Evolutionary conservation across 92 coral and sea anemone genomes (phyloP).

Genomic region (Muricea muricata): DNA sequence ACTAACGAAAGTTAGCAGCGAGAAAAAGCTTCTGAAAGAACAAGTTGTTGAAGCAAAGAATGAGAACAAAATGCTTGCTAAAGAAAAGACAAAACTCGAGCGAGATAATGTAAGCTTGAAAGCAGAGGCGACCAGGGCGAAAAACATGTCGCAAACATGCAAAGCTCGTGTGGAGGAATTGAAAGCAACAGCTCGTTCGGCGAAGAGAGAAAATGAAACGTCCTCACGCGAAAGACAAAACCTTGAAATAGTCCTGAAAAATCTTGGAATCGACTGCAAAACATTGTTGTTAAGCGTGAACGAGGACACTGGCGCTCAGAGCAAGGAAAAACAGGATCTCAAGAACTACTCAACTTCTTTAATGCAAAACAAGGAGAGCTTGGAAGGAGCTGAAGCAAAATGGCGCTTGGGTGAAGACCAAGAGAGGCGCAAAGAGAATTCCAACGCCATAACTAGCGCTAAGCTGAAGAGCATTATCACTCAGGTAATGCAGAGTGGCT

Average conservation of each 20-base stretch:
- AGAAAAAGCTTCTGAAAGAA: constrained; percentile 17
- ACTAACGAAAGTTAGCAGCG: not conserved
- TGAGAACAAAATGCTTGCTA: not conserved
- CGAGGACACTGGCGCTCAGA: not conserved
- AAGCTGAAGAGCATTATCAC: not conserved
- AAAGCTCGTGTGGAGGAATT: constrained; percentile 34
- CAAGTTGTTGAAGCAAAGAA: constrained; percentile 3
- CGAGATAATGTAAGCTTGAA: constrained; percentile 11
- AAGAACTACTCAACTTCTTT: not conserved
- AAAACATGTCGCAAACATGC: constrained; percentile 1
- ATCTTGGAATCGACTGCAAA: constrained; percentile 16
- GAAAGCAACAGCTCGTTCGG: constrained; percentile 11
- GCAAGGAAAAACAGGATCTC: not conserved
- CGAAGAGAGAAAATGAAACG: constrained; percentile 10
- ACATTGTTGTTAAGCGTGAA: not conserved
- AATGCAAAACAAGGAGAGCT: not conserved
- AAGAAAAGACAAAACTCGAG: constrained; percentile 27
- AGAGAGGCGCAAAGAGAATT: not conserved
- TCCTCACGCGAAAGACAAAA: constrained; percentile 12
- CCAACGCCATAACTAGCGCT: not conserved
- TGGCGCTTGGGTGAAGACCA: not conserved
- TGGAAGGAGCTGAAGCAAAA: not conserved
- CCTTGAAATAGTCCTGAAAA: constrained; percentile 1
- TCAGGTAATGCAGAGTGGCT: not conserved
- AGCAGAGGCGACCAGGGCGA: constrained; percentile 5